Conservation (phyloP, 2,888 invertebrate species). For the Thalpophila matura region DNA sequence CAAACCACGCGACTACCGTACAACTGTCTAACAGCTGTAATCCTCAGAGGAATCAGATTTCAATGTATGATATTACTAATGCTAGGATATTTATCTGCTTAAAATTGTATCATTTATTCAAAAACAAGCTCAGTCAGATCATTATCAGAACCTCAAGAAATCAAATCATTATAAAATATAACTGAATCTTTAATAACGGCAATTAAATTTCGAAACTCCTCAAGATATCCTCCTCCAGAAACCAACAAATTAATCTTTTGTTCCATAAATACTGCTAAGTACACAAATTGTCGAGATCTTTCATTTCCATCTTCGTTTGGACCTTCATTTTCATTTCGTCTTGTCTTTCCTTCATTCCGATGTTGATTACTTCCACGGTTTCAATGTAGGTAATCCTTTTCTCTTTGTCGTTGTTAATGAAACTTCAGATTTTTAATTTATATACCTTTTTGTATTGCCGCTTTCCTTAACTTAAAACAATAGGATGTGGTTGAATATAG, state of each 20-base stretch:
- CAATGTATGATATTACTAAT: neutral
- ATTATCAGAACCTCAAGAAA: neutral
- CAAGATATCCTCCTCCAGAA: constrained; percentile 26
- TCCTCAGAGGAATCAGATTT: neutral
- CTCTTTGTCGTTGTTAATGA: constrained; percentile 53
- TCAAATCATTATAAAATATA: constrained; percentile 7
- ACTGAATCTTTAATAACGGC: neutral
- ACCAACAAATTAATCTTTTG: constrained; percentile 21
- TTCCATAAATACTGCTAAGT: constrained; percentile 27
- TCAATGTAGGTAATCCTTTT: constrained; percentile 44
- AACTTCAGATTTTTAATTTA: constrained; percentile 27
- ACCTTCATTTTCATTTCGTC: constrained; percentile 41
- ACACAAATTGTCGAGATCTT: constrained; percentile 26
- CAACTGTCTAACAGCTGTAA: neutral
- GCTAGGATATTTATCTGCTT: too few relatives aligned
- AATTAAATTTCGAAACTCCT: constrained; percentile 14
- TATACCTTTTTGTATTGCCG: too few relatives aligned
- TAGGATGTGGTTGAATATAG: too few relatives aligned
- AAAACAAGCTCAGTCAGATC: neutral
- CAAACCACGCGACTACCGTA: neutral
- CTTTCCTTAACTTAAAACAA: too few relatives aligned
- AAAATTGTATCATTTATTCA: neutral
- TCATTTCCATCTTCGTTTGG: constrained; percentile 23
- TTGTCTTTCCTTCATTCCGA: constrained; percentile 26
- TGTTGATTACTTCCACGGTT: constrained; percentile 47